Evolutionary conservation across 2,888 invertebrate species (phyloP).

Genomic region (Tolmerus cingulatus): DNA sequence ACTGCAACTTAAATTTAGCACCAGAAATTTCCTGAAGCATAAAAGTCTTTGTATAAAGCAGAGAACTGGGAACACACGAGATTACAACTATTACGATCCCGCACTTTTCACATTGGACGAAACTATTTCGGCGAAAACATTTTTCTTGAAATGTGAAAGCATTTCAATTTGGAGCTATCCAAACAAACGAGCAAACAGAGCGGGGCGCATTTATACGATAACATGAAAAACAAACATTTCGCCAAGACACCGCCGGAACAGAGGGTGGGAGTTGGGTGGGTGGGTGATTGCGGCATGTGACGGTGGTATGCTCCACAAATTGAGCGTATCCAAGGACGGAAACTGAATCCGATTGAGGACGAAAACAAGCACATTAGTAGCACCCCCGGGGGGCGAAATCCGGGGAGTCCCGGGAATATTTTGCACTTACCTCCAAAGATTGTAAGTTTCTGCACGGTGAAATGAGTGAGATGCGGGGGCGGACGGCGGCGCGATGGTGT

Average conservation of each 20-base stretch:
- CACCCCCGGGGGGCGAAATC: not conserved
- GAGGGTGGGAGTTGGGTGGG: not conserved
- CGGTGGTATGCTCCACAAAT: not conserved
- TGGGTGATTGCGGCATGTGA: not conserved
- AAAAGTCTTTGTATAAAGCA: not conserved
- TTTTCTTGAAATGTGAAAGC: not conserved
- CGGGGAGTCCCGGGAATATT: not conserved
- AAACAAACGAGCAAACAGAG: constrained; percentile 22
- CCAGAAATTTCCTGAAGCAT: not conserved
- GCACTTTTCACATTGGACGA: not conserved
- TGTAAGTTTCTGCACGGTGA: not conserved
- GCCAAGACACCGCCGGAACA: not conserved
- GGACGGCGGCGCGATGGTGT: not conserved
- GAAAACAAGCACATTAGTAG: constrained; percentile 30
- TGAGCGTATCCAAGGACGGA: constrained; percentile 20
- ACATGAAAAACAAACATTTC: constrained; percentile 21
- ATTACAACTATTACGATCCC: not conserved
- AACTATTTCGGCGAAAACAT: not conserved
- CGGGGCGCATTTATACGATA: not conserved
- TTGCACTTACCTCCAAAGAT: not conserved
- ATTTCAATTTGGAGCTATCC: constrained; percentile 12
- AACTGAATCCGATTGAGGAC: constrained; percentile 20
- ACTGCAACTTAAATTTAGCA: not conserved
- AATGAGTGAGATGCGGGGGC: not conserved
- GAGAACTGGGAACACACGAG: not conserved